Evolutionary conservation across 1,140 invertebrate species (phyloP).

Genomic region (Trichoplusia ni): DNA sequence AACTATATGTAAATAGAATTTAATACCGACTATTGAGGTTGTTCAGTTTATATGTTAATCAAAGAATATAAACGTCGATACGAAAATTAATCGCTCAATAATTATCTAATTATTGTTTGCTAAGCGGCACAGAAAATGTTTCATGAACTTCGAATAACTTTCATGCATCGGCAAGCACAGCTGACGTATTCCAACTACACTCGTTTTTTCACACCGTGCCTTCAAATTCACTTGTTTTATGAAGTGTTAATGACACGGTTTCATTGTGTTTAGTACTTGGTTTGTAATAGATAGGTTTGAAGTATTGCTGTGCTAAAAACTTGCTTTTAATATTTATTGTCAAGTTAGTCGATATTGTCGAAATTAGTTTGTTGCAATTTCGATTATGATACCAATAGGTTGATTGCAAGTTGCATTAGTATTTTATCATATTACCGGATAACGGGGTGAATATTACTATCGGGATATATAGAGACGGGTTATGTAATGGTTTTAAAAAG

Average conservation of each 20-base stretch:
- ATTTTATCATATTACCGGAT: no score
- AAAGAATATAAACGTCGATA: not conserved
- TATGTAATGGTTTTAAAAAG: no score
- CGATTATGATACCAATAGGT: no score
- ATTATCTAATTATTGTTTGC: slow-evolving; percentile 1
- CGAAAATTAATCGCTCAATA: slow-evolving; percentile 9
- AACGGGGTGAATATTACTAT: no score
- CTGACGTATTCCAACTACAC: not conserved
- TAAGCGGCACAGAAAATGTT: not conserved
- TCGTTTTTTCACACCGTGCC: not conserved
- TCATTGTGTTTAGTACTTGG: not conserved
- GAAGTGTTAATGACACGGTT: not conserved
- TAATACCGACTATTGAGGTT: not conserved
- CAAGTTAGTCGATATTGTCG: not conserved
- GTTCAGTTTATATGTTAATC: slow-evolving; percentile 6
- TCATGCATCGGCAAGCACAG: not conserved
- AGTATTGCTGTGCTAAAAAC: no score
- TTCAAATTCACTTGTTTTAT: not conserved
- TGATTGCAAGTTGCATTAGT: no score
- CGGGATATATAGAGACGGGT: no score
- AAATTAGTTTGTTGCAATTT: no score
- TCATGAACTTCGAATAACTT: slow-evolving; percentile 18
- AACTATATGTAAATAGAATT: not conserved
- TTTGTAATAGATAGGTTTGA: not conserved
- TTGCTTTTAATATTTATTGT: no score